Evolutionary conservation across 2,888 invertebrate genomes (phyloP), one percentile per base, ranked within the genome.

Genomic region (Acleris emargana): DNA sequence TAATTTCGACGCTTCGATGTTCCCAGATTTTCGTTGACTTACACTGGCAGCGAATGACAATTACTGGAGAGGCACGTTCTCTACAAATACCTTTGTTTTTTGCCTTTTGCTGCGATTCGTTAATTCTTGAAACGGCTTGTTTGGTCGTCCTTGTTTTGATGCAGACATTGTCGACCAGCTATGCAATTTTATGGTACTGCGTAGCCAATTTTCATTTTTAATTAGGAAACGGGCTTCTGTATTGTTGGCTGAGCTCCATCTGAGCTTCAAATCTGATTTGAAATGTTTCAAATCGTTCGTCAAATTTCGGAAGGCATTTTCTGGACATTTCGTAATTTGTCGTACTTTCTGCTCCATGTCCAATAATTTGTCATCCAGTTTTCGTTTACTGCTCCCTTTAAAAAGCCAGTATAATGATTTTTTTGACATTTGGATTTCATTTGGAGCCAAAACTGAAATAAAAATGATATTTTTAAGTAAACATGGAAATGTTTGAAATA

Each of bases 231-330:
- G 50, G 32, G 47, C 47, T 61, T 52, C 45, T n/a, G n/a, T n/a
- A n/a, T n/a, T n/a, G n/a, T n/a, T n/a, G n/a, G n/a, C n/a, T n/a
- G n/a, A n/a, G n/a, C n/a, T n/a, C n/a, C n/a, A n/a, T n/a, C n/a
- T n/a, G 50, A 50, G 47, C 47, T 61, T 52, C 45, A 61, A 28
- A 52, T 61, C 53, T n/a, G 43, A 45, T 45, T 61, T 61, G 38
- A 61, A 53, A 32, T 53, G 22, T n/a, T 28, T n/a, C 17, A 20
- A 18, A 49, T 49, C 20, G 7, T 20, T 17, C 3, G 18, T 9
- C 17, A 49, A 17, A 9, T 4, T 49, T 17, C 7, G 49, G 17
- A 20, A 49, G 2, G 17, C 18, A 49, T 49, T 20, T 49, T 49
- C 49, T 17, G 49, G 49, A 20, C 20, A 49, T 20, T 49, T 49